Conservation (phyloP, 2,797 vertebrate species). For the Gallirallus australis region DNA sequence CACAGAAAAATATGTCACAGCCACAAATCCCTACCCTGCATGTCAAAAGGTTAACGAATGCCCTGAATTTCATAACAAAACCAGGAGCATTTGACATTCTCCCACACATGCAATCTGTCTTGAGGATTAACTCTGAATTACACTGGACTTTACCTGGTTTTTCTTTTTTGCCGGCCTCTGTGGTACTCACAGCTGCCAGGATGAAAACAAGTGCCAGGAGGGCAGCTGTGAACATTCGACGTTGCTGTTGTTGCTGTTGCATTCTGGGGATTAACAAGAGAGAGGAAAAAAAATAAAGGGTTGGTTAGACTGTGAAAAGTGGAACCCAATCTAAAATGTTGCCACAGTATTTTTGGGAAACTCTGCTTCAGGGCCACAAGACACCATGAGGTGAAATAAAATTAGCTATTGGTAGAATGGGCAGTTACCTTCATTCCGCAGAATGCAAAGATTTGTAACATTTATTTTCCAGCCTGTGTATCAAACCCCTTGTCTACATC, state of each 20-base stretch:
- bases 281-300: not conserved
- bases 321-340: not conserved
- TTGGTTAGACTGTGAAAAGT: not conserved
- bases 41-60: constrained; percentile 17
- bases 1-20: not conserved
- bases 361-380: not conserved
- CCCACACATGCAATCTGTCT: not conserved
- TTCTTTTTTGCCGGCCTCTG: constrained; percentile 83
- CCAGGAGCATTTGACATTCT: not conserved
- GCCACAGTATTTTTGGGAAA: not conserved
- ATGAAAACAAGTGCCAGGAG: constrained; percentile 80
- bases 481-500: not conserved
- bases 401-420: not conserved
- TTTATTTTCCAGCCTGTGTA: not conserved
- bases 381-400: not conserved
- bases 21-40: not conserved
- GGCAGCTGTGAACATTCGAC: constrained; percentile 72
- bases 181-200: constrained; percentile 75
- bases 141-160: constrained; percentile 76
- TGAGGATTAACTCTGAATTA: not conserved
- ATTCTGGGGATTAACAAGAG: constrained; percentile 72
- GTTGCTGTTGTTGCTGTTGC: constrained; percentile 75
- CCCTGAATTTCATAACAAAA: constrained; percentile 9
- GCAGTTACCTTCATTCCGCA: not conserved
- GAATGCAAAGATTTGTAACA: not conserved